Evolutionary conservation across 2,888 invertebrate species (phyloP).

Genomic region (Spilosoma lubricipeda): DNA sequence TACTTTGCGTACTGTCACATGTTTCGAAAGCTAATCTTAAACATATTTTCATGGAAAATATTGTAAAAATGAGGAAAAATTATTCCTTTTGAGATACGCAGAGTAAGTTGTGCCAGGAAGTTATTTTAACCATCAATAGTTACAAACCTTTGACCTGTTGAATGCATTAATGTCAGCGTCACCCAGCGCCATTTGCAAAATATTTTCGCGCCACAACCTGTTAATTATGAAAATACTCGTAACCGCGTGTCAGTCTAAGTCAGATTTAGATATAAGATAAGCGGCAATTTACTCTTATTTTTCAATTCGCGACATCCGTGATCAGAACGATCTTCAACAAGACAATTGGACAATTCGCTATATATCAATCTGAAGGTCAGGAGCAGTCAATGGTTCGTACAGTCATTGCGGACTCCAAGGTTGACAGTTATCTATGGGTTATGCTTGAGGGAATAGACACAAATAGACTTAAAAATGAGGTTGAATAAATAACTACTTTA

Average conservation of each 20-base stretch:
- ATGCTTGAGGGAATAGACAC: slow-evolving; percentile 23
- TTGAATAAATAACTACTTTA: neutral
- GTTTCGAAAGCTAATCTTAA: neutral
- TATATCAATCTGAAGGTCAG: slow-evolving; percentile 20
- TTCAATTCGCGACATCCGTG: slow-evolving; percentile 5
- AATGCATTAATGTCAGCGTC: neutral
- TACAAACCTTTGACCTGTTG: neutral
- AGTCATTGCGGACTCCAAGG: slow-evolving; percentile 28
- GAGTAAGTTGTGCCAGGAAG: neutral
- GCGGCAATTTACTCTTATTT: neutral
- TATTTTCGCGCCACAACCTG: neutral
- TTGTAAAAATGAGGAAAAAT: neutral
- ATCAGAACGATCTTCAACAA: neutral
- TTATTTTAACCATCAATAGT: too few relatives aligned
- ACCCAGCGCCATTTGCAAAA: neutral
- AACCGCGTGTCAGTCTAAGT: neutral
- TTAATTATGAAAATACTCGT: neutral
- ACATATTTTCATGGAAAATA: neutral
- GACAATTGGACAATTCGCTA: slow-evolving; percentile 8
- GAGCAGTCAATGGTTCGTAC: slow-evolving; percentile 23
- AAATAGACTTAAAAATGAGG: slow-evolving; percentile 29
- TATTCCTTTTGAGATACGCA: neutral
- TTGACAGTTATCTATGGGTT: slow-evolving; percentile 22
- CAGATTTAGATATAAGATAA: neutral
- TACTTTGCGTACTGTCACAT: neutral